Evolutionary conservation across 2,113 vertebrate species (phyloP).

Genomic region (Tautogolabrus adspersus): DNA sequence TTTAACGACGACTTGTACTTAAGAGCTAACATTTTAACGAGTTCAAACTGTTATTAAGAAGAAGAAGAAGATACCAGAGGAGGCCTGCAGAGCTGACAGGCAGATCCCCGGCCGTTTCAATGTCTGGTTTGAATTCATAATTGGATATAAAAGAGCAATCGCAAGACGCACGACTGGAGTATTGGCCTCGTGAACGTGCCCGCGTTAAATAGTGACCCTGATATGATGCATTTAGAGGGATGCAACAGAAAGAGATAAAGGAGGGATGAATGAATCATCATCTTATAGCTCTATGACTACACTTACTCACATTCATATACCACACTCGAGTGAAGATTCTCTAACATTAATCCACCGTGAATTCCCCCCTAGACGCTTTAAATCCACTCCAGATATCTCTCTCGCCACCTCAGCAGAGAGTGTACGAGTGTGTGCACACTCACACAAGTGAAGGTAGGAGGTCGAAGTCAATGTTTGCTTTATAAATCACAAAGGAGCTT

Average conservation of each 20-base stretch:
- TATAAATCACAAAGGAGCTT: constrained; percentile 66
- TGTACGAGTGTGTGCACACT: constrained; percentile 29
- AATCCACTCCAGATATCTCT: constrained; percentile 55
- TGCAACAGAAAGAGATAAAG: background rate
- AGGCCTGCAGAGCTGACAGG: constrained; percentile 30
- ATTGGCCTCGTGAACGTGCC: no score
- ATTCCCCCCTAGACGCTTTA: constrained; percentile 45
- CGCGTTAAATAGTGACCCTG: no score
- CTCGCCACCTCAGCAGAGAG: constrained; percentile 34
- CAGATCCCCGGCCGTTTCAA: constrained; percentile 27
- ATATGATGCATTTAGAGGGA: constrained; percentile 9
- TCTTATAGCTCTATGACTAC: background rate
- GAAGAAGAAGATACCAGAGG: constrained; percentile 62
- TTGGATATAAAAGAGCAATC: no score
- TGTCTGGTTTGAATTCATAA: no score
- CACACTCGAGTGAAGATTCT: constrained; percentile 11
- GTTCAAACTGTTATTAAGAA: constrained; percentile 59
- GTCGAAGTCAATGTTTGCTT: constrained; percentile 67
- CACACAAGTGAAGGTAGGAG: constrained; percentile 39
- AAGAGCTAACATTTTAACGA: no score
- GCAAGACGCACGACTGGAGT: no score
- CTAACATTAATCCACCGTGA: constrained; percentile 40
- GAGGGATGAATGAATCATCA: constrained; percentile 5
- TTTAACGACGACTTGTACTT: no score
- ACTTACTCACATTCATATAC: background rate